Percentiles rank a stretch among this genome's conserved stretches.
Conservation (phyloP, 2,888 invertebrate species). For the Nomada ruficornis region DNA sequence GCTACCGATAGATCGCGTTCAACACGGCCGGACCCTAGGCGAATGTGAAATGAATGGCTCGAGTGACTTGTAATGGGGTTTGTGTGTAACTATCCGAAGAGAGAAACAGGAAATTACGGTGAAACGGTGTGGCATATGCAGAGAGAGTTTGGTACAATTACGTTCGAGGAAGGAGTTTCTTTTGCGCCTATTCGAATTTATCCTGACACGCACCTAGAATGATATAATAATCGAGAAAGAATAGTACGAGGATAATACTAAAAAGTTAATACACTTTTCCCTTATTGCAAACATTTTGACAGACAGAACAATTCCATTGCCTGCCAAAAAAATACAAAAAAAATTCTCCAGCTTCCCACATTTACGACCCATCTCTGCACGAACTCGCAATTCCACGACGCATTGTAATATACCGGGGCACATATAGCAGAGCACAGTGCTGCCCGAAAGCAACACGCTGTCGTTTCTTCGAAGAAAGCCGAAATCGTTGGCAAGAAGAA, state of each 20-base stretch:
- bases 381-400: too few species aligned
- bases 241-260: too few species aligned
- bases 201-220: too few species aligned
- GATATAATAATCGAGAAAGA: too few species aligned
- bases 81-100: neutral
- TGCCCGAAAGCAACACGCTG: neutral
- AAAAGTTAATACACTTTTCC: too few species aligned
- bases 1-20: slow-evolving; percentile 51
- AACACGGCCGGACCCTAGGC: neutral
- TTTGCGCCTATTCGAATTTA: too few species aligned
- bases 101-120: neutral
- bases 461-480: slow-evolving; percentile 4
- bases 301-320: too few species aligned
- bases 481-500: slow-evolving; percentile 1
- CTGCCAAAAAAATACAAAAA: too few species aligned
- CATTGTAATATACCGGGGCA: too few species aligned
- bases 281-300: too few species aligned
- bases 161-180: too few species aligned
- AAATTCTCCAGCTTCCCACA: too few species aligned
- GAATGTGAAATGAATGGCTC: neutral
- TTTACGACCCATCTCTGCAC: neutral
- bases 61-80: neutral
- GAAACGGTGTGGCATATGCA: neutral
- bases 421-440: neutral
- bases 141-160: neutral